Evolutionary conservation across 1,140 invertebrate genomes (phyloP).

Genomic region (Agraylea sexmaculata): DNA sequence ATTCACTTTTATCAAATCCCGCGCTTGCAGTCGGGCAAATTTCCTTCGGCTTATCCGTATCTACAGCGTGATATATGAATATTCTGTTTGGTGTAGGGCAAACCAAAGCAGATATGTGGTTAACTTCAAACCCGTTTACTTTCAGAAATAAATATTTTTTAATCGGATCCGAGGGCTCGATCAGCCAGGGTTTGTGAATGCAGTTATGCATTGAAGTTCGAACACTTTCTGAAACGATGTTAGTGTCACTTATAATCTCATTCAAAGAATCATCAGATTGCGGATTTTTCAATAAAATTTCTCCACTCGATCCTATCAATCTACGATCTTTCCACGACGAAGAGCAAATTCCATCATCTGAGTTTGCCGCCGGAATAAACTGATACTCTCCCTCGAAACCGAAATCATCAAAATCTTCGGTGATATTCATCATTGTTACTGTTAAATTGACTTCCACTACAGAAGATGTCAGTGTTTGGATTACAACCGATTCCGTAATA

Average conservation of each 20-base stretch:
- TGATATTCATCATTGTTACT: conserved; percentile 67
- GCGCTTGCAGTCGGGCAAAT: conserved; percentile 48
- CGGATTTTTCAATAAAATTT: conserved; percentile 41
- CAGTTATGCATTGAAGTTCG: conserved; percentile 42
- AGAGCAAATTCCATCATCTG: conserved; percentile 43
- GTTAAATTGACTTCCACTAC: conserved; percentile 61
- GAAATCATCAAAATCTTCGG: conserved; percentile 69
- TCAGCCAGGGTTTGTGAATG: conserved; percentile 64
- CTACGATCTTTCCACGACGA: conserved; percentile 49
- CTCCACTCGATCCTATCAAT: conserved; percentile 57
- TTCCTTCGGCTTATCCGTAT: conserved; percentile 45
- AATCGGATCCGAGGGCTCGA: conserved; percentile 57
- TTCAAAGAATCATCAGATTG: conserved; percentile 29
- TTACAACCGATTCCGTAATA: conserved; percentile 44
- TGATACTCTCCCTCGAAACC: conserved; percentile 69
- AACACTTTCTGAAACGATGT: conserved; percentile 39
- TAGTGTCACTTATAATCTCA: conserved; percentile 35
- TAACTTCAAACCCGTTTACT: conserved; percentile 51
- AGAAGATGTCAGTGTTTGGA: conserved; percentile 51
- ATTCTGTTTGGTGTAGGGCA: conserved; percentile 62
- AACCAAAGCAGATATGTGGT: conserved; percentile 35
- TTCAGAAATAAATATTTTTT: conserved; percentile 61
- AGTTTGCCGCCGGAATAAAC: conserved; percentile 44
- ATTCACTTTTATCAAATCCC: conserved; percentile 27
- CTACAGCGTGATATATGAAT: conserved; percentile 55